A percentile compares a stretch with the other conserved stretches of the same genome.
Evolutionary conservation across 1,140 invertebrate species (phyloP).

Genomic region (Augochlora pura): DNA sequence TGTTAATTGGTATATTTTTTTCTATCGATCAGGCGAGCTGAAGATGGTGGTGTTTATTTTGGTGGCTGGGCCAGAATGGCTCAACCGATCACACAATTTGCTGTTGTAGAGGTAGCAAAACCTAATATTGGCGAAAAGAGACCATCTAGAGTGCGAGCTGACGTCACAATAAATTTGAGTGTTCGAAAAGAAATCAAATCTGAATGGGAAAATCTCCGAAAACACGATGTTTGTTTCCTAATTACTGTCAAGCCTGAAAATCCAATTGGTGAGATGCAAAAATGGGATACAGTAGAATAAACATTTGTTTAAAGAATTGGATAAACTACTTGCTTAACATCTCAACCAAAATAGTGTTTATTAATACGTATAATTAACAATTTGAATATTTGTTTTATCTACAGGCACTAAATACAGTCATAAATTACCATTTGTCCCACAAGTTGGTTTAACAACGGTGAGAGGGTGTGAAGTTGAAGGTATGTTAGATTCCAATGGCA

Average conservation of each 20-base stretch:
- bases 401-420: slow-evolving; percentile 90
- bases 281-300: too few relatives aligned
- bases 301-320: too few relatives aligned
- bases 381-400: slow-evolving; percentile 57
- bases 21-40: slow-evolving; percentile 85
- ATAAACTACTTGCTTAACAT: too few relatives aligned
- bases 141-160: slow-evolving; percentile 96
- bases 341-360: not conserved
- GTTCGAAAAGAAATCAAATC: slow-evolving; percentile 94
- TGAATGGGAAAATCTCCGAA: slow-evolving; percentile 98
- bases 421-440: slow-evolving; percentile 91
- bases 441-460: slow-evolving; percentile 95
- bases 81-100: slow-evolving; percentile 94
- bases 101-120: slow-evolving; percentile 96
- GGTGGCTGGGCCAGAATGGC: slow-evolving; percentile 99
- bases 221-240: slow-evolving; percentile 98
- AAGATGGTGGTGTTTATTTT: slow-evolving; percentile 93
- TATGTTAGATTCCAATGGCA: slow-evolving; percentile 97
- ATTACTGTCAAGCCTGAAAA: slow-evolving; percentile 93
- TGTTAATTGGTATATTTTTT: not conserved
- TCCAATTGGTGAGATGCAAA: slow-evolving; percentile 85
- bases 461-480: slow-evolving; percentile 99
- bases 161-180: slow-evolving; percentile 95
- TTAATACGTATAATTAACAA: not conserved
- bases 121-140: slow-evolving; percentile 95